Base-by-base conservation (phyloP, 1,140 invertebrate species). In the Scaptomyza graminum region DNA sequence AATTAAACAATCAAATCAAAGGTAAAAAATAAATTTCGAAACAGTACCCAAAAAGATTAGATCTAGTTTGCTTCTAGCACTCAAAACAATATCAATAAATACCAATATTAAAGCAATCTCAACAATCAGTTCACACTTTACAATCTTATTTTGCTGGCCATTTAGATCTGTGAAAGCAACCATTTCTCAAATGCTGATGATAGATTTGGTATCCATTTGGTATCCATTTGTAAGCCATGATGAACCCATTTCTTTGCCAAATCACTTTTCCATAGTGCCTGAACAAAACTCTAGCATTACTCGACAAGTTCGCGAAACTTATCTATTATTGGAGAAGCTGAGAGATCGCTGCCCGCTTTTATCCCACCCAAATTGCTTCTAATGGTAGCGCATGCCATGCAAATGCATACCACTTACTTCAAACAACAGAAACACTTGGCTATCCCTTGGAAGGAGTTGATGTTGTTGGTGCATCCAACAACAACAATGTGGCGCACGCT, bases 351-450 rank as follows among this genome's bases (percentile, higher is more conserved):
- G 69, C 50, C 39, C 55, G 55, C 66, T 76, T 82, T 79, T 82
- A 88, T 76, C 82, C 67, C 75, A 49, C 46, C 67, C 82, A 87
- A 87, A 85, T 82, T 74, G 75, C 83, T 76, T 87, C 82, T 87
- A 87, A 87, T 87, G 75, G 82, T 87, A 87, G 82, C 82, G 83
- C 75, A 82, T 82, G 82, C 77, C 82, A 85, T 85, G 82, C 82
- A 87, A 87, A 88, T 88, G 82, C 75, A 70, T 67, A 50, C 63
- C 80, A 82, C 79, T 82, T 73, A 82, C 57, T 72, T 62, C 64
- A n/a, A 74, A 68, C 73, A 81, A 69, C 82, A 61, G 68, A 43
- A 84, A 79, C 73, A 87, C 82, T 85, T 82, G 78, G 81, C 76
- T 81, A 74, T 79, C 79, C 83, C 82, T 82, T 88, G 7, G 34